phyloP scores from a whole-genome alignment of 2,113 vertebrate species.

The Xyrauchen texanus region DNA sequence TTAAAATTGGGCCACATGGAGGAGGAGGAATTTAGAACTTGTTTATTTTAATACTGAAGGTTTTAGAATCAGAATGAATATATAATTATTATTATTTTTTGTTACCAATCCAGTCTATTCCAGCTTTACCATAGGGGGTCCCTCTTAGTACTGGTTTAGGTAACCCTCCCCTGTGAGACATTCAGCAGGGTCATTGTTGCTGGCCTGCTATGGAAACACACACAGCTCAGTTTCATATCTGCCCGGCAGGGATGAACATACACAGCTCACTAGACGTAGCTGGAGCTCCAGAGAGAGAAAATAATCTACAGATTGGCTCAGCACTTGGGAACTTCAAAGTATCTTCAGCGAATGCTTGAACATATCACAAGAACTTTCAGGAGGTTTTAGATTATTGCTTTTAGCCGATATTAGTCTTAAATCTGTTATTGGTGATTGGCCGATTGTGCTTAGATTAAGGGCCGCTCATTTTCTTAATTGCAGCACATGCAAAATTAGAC shows the following conservation, averaged over 20 bases:
- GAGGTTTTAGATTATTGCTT: too few species aligned
- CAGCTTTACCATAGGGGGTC: slow-evolving; percentile 24
- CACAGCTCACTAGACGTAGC: slow-evolving; percentile 32
- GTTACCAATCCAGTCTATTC: background rate
- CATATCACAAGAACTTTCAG: too few species aligned
- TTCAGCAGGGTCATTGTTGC: slow-evolving; percentile 43
- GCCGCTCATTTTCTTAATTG: too few species aligned
- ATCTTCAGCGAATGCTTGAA: background rate
- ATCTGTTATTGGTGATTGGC: too few species aligned
- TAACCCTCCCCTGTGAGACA: slow-evolving; percentile 43
- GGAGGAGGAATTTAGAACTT: background rate
- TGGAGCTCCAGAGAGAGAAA: background rate
- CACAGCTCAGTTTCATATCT: slow-evolving; percentile 34
- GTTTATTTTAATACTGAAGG: too few species aligned
- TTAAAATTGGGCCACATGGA: background rate
- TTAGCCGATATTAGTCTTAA: too few species aligned
- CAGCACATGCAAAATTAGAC: too few species aligned
- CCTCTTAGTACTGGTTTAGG: slow-evolving; percentile 35
- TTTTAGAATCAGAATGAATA: too few species aligned
- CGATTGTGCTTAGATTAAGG: too few species aligned
- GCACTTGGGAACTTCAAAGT: slow-evolving; percentile 6
- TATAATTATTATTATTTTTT: too few species aligned
- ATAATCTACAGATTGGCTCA: slow-evolving; percentile 1
- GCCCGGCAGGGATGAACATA: background rate
- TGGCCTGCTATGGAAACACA: slow-evolving; percentile 21